These are phyloP conservation scores for Rhopilema esculentum DNA, from an alignment of 30 jellyfish, hydroid and myxozoan species.

Conservation along the genomic window DNA sequence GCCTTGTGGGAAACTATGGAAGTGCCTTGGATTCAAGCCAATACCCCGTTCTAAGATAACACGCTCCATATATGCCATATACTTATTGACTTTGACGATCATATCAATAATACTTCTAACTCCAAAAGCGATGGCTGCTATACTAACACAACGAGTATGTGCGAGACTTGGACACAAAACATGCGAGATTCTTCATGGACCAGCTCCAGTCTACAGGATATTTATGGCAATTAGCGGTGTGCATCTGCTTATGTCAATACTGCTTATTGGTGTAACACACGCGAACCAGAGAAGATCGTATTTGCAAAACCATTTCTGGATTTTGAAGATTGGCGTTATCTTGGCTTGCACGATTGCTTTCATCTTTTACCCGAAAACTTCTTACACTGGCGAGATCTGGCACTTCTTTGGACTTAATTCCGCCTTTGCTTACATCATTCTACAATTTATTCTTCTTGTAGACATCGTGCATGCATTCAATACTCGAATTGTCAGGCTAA, in stretches of 20 bases:
- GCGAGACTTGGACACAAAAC: conserved; percentile 59
- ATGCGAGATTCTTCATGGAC: conserved; percentile 91
- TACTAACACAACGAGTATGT: conserved; percentile 58
- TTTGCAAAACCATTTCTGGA: conserved; percentile 86
- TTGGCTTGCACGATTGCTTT: neutral
- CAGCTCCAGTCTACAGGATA: conserved; percentile 94
- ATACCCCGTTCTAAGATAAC: conserved; percentile 72
- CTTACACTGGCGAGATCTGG: conserved; percentile 96
- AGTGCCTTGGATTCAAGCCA: conserved; percentile 46
- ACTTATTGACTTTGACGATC: conserved; percentile 37
- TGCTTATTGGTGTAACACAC: conserved; percentile 58
- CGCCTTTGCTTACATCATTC: conserved; percentile 80
- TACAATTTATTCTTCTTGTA: conserved; percentile 76
- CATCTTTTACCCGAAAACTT: conserved; percentile 77
- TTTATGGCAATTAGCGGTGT: conserved; percentile 58
- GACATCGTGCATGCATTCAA: conserved; percentile 81
- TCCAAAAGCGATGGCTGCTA: conserved; percentile 43
- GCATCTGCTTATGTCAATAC: conserved; percentile 59
- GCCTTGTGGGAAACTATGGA: conserved; percentile 76
- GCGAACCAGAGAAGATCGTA: conserved; percentile 54
- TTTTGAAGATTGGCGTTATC: conserved; percentile 17
- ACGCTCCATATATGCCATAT: conserved; percentile 45
- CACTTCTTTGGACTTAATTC: conserved; percentile 95
- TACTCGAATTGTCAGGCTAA: conserved; percentile 45
- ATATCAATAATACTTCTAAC: conserved; percentile 64